These are phyloP conservation scores for Rhagium mordax DNA, from an alignment of 2,888 invertebrate species.

Conservation along the genomic window DNA sequence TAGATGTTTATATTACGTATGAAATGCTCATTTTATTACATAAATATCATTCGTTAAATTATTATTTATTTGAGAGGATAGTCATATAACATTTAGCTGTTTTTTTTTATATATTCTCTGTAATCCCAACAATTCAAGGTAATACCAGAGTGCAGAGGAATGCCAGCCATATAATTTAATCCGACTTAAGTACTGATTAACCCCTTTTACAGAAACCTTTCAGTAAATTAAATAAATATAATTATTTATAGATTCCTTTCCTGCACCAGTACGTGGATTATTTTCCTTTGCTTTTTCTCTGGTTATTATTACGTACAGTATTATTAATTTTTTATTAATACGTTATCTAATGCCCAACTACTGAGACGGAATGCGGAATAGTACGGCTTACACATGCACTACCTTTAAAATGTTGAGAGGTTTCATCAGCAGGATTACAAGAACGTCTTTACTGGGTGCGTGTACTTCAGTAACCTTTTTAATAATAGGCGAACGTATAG, in stretches of 20 bases:
- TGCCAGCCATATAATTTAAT: neutral
- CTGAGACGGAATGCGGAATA: neutral
- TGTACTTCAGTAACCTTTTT: neutral
- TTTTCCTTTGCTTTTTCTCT: too few species aligned
- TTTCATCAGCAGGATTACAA: neutral
- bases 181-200: slow-evolving; percentile 3
- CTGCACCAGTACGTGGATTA: too few species aligned
- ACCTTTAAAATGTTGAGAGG: neutral
- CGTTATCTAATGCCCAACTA: neutral
- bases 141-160: neutral
- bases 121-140: neutral
- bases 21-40: too few species aligned
- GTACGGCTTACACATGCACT: neutral
- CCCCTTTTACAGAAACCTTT: neutral
- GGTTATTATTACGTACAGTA: neutral
- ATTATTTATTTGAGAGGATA: too few species aligned
- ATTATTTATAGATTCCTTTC: too few species aligned
- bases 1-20: too few species aligned
- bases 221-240: neutral
- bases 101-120: neutral
- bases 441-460: neutral
- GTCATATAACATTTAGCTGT: neutral
- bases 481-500: neutral
- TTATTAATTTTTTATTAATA: neutral
- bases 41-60: too few species aligned